These are phyloP conservation scores for Lycaon pictus DNA, from an alignment of 2,113 vertebrate genomes.

Conservation along the genomic window DNA sequence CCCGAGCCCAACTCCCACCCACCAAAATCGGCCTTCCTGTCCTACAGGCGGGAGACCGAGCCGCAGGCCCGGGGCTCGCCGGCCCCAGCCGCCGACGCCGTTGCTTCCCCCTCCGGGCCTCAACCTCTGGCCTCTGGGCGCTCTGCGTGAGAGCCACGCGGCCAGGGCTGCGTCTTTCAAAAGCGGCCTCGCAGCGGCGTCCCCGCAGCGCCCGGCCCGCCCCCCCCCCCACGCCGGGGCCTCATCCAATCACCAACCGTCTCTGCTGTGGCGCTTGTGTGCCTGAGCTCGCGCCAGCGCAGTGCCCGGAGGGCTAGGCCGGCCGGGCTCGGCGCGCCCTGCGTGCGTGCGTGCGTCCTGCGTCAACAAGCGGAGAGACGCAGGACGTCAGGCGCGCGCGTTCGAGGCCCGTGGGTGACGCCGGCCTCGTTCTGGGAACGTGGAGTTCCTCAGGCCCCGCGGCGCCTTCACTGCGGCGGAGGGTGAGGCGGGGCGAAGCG, in stretches of 20 bases:
- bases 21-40: not conserved
- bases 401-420: accelerated
- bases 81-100: not conserved
- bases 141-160: not conserved
- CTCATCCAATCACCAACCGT: constrained; percentile 67
- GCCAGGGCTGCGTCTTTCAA: constrained; percentile 27
- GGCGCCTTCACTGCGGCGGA: accelerated
- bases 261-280: not conserved
- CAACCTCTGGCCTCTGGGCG: not conserved
- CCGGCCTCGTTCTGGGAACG: accelerated
- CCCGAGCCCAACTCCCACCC: not conserved
- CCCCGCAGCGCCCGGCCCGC: accelerated
- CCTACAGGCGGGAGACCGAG: not conserved
- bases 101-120: not conserved
- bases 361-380: accelerated
- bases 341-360: not conserved
- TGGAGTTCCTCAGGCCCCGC: accelerated
- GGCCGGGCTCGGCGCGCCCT: accelerated
- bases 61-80: not conserved
- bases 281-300: not conserved
- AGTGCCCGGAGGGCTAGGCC: accelerated
- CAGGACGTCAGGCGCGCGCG: not conserved
- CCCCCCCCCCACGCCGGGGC: not conserved
- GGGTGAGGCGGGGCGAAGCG: accelerated
- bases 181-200: not conserved